Evolutionary conservation across 2,113 vertebrate genomes (phyloP).

Genomic region (Axis porcinus): DNA sequence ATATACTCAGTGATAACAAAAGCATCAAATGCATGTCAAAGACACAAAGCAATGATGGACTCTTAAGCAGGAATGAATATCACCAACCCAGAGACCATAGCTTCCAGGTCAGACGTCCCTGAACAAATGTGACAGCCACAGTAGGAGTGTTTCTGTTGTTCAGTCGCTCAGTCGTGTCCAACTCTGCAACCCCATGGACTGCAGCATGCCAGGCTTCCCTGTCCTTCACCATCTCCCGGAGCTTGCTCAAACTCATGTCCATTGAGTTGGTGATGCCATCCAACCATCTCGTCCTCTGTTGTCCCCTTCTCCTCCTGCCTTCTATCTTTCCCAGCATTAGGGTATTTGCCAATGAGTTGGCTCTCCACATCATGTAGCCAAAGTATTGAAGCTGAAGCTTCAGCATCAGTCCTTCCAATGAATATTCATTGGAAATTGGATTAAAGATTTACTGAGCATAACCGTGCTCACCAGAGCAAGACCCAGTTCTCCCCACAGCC

Average conservation of each 20-base stretch:
- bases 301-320: neutral
- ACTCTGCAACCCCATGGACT: neutral
- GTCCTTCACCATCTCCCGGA: neutral
- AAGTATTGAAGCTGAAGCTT: neutral
- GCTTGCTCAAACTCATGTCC: neutral
- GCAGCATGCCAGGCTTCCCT: neutral
- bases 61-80: neutral
- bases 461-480: neutral
- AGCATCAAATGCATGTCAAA: neutral
- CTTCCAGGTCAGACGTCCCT: neutral
- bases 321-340: neutral
- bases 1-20: neutral
- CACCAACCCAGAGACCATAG: neutral
- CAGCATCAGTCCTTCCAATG: neutral
- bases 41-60: neutral
- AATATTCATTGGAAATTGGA: neutral
- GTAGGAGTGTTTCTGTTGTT: neutral
- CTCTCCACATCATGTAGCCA: neutral
- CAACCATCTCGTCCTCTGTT: neutral
- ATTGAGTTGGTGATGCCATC: neutral
- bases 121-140: neutral
- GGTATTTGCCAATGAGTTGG: neutral
- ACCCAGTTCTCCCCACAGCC: neutral
- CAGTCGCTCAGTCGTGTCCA: neutral
- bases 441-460: neutral